Base-by-base conservation (phyloP, 2,888 invertebrate genomes). In the Thumatha senex region DNA sequence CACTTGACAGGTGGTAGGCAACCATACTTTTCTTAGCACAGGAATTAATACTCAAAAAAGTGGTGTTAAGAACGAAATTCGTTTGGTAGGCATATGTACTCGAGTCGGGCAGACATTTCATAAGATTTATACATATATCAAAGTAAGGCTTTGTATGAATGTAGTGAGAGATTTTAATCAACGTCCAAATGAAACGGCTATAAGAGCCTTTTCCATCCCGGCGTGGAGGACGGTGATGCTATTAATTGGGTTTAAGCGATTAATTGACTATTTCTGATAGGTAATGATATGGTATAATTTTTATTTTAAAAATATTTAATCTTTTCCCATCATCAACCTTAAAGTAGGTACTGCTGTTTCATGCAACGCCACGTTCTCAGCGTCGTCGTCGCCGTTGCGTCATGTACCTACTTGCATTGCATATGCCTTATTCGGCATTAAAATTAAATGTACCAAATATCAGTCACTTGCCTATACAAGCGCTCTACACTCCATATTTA, bases 1-100 rank as follows among this genome's bases (percentile, higher is more conserved):
- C 90, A 91, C 91, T 83, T 89, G 90, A 90, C 91, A 91, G 91
- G 91, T 91, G 91, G 91, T 91, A 89, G 83, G 84, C 78, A 81
- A 78, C 73, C 67, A 73, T 61, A 59, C 48, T 43, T 39, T 36
- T 51, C 48, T 56, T 48, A 48, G 55, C 69, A 69, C 33, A 54
- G 64, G 59, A 78, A 79, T 82, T 76, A 67, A 58, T 60, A 74
- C 80, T 67, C 61, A 78, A 78, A 51, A 1, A 0, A 34, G 1
- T n/a, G 1, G 11, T 1, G 0, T 58, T 80, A 82, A 69, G 63
- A 75, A 57, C 58, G 50, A 52, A 52, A 72, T 72, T 85, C 47
- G 69, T 35, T 54, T 70, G 72, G 29, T 49, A 13, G 8, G 12
- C 58, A 40, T 60, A 69, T 78, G 64, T 74, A 76, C 80, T 70